A percentile compares a stretch with the other conserved stretches of the same genome.
These are phyloP conservation scores for Morpho deidamia DNA, from an alignment of 2,888 invertebrate genomes.

Conservation along the genomic window DNA sequence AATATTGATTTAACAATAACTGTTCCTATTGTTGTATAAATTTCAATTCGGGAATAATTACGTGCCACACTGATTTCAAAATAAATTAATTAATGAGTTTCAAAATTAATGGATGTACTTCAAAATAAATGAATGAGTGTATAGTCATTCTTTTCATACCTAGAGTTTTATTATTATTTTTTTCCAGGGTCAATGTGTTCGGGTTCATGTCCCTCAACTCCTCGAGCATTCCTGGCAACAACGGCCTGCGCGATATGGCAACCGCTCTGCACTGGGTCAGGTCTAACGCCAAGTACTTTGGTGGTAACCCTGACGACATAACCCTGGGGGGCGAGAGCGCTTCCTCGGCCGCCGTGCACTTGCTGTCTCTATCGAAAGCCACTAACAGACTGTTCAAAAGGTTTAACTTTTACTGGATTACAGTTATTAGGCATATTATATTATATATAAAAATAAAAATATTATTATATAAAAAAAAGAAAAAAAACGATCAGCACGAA, in stretches of 20 bases:
- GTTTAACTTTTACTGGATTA: constrained; percentile 27
- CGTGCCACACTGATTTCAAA: too few species aligned
- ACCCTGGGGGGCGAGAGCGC: constrained; percentile 68
- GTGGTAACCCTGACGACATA: constrained; percentile 58
- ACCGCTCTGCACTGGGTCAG: constrained; percentile 62
- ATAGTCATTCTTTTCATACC: too few species aligned
- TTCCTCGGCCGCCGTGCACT: constrained; percentile 49
- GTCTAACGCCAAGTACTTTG: constrained; percentile 53
- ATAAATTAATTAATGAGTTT: too few species aligned
- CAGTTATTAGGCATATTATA: too few species aligned
- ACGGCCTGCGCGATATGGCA: constrained; percentile 61
- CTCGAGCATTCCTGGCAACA: constrained; percentile 57
- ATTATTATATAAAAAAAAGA: too few species aligned
- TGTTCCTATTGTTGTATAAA: too few species aligned
- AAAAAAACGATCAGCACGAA: too few species aligned
- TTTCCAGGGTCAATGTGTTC: constrained; percentile 57
- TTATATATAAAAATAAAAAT: too few species aligned
- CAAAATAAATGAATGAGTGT: too few species aligned
- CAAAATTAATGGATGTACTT: too few species aligned
- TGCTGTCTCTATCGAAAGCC: constrained; percentile 50
- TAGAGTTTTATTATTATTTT: not conserved
- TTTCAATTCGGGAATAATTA: too few species aligned
- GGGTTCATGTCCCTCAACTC: constrained; percentile 68
- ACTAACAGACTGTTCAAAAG: constrained; percentile 52
- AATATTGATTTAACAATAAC: too few species aligned